phyloP scores from a whole-genome alignment of 2,797 vertebrate genomes.

The Chelon labrosus region DNA sequence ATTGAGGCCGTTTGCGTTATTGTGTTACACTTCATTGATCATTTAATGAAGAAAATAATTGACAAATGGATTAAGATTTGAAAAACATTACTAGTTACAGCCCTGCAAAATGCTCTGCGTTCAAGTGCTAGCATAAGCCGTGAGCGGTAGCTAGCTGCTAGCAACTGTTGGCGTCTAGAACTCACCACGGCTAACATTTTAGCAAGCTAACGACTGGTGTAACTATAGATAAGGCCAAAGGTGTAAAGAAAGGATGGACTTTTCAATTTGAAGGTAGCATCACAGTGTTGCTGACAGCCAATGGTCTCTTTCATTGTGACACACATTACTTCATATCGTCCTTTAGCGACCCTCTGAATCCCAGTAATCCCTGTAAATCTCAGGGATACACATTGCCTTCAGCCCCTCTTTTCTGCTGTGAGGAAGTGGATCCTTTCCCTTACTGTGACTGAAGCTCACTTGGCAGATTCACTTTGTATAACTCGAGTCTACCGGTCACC shows the following conservation, averaged over 20 bases:
- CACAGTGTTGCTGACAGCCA: not conserved
- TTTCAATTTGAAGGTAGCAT: too few species aligned
- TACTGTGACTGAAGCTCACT: constrained; percentile 15
- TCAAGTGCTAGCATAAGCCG: too few species aligned
- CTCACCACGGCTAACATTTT: too few species aligned
- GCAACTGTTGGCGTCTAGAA: too few species aligned
- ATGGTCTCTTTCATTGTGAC: not conserved
- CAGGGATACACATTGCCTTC: constrained; percentile 20
- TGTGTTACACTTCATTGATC: not conserved
- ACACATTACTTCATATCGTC: not conserved
- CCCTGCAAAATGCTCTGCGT: not conserved
- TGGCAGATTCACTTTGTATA: constrained; percentile 13
- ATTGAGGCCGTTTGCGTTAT: not conserved
- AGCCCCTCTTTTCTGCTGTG: constrained; percentile 1
- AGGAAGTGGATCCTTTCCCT: constrained; percentile 12
- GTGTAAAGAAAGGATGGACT: too few species aligned
- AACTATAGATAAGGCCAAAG: too few species aligned
- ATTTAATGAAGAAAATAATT: not conserved
- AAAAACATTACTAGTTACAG: not conserved
- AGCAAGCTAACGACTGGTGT: too few species aligned
- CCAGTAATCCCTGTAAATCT: constrained; percentile 18
- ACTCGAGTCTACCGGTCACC: constrained; percentile 23
- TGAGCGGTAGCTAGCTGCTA: too few species aligned
- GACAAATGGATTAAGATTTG: not conserved
- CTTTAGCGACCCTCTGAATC: constrained; percentile 26